A percentile compares a stretch with the other conserved stretches of the same genome.
Conservation (phyloP, 2,797 vertebrate genomes). For the Trachurus trachurus region DNA sequence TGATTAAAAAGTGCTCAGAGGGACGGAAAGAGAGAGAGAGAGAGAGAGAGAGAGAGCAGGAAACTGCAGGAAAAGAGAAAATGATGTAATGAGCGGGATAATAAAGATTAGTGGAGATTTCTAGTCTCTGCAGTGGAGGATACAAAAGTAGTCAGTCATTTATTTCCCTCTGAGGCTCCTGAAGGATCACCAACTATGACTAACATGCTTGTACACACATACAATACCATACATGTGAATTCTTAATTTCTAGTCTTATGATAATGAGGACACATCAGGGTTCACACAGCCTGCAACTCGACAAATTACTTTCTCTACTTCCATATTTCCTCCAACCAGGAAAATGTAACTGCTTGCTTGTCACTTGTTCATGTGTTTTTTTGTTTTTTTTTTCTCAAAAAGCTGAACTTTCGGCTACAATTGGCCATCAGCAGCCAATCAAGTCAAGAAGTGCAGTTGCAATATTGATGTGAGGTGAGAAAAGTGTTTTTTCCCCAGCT, state of each 20-base stretch:
- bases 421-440: neutral
- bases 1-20: conserved; percentile 44
- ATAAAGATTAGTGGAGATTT: conserved; percentile 51
- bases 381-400: neutral
- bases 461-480: conserved; percentile 2
- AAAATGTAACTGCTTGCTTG: neutral
- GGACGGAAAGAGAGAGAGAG: conserved; percentile 9
- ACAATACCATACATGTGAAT: neutral
- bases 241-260: neutral
- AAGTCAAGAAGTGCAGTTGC: neutral
- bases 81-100: conserved; percentile 40
- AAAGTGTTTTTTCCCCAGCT: neutral
- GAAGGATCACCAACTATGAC: neutral
- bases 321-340: conserved; percentile 12
- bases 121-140: conserved; percentile 5
- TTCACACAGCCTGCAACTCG: neutral
- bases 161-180: conserved; percentile 1
- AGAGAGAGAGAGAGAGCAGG: conserved; percentile 15
- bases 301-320: conserved; percentile 12
- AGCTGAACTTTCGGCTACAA: neutral
- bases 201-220: conserved; percentile 1
- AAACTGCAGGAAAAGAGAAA: conserved; percentile 16
- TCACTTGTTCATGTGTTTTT: neutral
- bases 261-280: neutral
- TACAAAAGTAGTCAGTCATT: conserved; percentile 18